Conservation (phyloP, 1,140 invertebrate genomes). For the Mesaphorura yosii region DNA sequence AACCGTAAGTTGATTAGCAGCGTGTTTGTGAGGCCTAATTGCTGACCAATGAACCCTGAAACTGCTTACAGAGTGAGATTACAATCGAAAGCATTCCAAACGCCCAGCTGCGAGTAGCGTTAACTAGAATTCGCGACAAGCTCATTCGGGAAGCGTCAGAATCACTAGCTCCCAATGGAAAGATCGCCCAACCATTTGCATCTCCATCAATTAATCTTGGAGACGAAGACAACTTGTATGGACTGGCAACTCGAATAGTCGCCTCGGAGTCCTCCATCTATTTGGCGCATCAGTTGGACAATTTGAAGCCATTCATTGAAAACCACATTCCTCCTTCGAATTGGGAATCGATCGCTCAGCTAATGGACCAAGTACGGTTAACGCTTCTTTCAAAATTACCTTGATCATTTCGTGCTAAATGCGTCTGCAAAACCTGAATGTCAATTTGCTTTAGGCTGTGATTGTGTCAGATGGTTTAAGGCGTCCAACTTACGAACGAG, state of each 20-base stretch:
- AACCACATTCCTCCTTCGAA: slow-evolving; percentile 29
- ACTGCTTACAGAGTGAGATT: slow-evolving; percentile 29
- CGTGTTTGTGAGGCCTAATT: background rate
- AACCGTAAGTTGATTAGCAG: slow-evolving; percentile 42
- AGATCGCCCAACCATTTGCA: slow-evolving; percentile 48
- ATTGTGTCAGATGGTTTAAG: slow-evolving; percentile 43
- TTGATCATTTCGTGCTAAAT: background rate
- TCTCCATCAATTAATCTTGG: slow-evolving; percentile 43
- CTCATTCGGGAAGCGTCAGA: slow-evolving; percentile 41
- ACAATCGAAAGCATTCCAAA: slow-evolving; percentile 32
- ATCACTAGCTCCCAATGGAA: slow-evolving; percentile 1
- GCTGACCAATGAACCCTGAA: slow-evolving; percentile 10
- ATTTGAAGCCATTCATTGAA: slow-evolving; percentile 42
- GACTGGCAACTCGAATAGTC: slow-evolving; percentile 71
- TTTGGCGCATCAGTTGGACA: slow-evolving; percentile 44
- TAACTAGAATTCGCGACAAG: slow-evolving; percentile 63
- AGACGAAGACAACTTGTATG: slow-evolving; percentile 56
- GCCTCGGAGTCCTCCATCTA: slow-evolving; percentile 71
- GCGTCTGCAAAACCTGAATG: background rate
- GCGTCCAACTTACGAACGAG: slow-evolving; percentile 47
- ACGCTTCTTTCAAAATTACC: background rate
- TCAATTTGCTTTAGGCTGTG: slow-evolving; percentile 36
- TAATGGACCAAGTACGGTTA: slow-evolving; percentile 22
- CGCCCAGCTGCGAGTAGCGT: slow-evolving; percentile 51
- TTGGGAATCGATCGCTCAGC: slow-evolving; percentile 27